Evolutionary conservation across 2,797 vertebrate genomes (phyloP).

Genomic region (Toxotes lorentzi): DNA sequence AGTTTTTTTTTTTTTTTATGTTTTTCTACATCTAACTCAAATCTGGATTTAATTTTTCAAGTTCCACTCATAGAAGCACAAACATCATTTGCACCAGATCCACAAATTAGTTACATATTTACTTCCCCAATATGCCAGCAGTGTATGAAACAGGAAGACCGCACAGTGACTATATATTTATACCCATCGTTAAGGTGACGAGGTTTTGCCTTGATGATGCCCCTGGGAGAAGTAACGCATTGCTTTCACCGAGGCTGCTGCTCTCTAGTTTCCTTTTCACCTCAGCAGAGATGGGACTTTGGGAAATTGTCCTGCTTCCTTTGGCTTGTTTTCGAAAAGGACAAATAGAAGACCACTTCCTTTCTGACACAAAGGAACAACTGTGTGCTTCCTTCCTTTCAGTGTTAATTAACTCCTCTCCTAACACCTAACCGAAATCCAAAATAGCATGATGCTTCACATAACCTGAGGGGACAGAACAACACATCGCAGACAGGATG

Average conservation of each 20-base stretch:
- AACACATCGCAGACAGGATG: conserved; percentile 30
- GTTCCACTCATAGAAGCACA: conserved; percentile 36
- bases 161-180: conserved; percentile 57
- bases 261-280: conserved; percentile 54
- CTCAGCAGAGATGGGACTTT: conserved; percentile 14
- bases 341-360: conserved; percentile 19
- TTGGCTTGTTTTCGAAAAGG: conserved; percentile 48
- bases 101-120: conserved; percentile 52
- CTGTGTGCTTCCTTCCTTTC: conserved; percentile 32
- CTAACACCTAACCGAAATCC: conserved; percentile 23
- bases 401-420: conserved; percentile 29
- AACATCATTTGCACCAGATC: conserved; percentile 36
- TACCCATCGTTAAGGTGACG: conserved; percentile 47
- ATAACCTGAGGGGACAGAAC: conserved; percentile 37
- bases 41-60: conserved; percentile 71
- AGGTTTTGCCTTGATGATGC: conserved; percentile 55
- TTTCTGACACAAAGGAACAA: conserved; percentile 27
- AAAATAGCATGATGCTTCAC: conserved; percentile 31
- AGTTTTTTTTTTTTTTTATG: conserved; percentile 3
- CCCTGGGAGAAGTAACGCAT: conserved; percentile 52
- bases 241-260: neutral
- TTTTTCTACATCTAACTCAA: conserved; percentile 34
- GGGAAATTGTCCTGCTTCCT: conserved; percentile 29
- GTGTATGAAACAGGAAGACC: conserved; percentile 43
- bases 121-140: conserved; percentile 13